Conservation (phyloP, 2,888 invertebrate genomes). For the Cerastis leucographa region DNA sequence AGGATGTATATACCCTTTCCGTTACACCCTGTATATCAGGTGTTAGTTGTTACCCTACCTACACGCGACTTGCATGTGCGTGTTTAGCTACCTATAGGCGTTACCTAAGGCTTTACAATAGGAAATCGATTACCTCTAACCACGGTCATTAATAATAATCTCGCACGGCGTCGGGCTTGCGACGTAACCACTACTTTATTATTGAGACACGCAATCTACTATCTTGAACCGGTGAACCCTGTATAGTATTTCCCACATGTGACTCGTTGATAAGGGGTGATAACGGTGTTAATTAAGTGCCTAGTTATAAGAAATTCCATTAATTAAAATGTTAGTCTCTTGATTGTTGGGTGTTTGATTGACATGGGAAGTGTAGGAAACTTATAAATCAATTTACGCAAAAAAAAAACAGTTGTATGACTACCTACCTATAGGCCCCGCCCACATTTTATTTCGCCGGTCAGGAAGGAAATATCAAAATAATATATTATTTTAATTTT, state of each 20-base stretch:
- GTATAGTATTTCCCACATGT: conserved; percentile 42
- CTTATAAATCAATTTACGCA: neutral
- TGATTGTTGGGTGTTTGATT: conserved; percentile 12
- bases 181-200: conserved; percentile 24
- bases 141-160: conserved; percentile 52
- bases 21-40: no score
- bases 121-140: conserved; percentile 50
- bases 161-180: conserved; percentile 8
- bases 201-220: conserved; percentile 40
- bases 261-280: conserved; percentile 38
- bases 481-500: no score
- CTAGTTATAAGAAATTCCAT: conserved; percentile 8
- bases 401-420: no score
- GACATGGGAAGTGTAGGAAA: neutral
- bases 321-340: conserved; percentile 21
- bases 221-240: conserved; percentile 57
- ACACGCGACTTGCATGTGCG: neutral
- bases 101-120: conserved; percentile 38
- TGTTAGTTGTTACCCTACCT: neutral
- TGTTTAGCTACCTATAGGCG: neutral
- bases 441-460: no score
- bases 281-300: conserved; percentile 29
- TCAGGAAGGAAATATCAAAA: no score
- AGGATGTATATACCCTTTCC: no score
- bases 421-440: no score